phyloP scores from a whole-genome alignment of 35 echinoderm and acorn worm genomes.

The Patiria miniata region DNA sequence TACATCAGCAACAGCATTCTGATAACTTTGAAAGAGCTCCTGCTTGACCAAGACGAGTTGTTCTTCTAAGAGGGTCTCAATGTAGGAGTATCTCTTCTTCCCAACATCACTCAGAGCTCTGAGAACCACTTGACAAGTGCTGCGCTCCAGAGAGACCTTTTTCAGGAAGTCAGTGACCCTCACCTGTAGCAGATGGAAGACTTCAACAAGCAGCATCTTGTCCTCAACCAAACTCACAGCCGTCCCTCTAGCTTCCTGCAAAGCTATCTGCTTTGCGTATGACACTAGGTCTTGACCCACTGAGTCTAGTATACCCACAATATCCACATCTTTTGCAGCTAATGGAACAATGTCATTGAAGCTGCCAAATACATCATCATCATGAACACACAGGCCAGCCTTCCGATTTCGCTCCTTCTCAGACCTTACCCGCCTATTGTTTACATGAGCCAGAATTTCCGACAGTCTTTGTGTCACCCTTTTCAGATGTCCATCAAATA shows the following conservation, averaged over 20 bases:
- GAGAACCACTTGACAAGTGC: conserved; percentile 52
- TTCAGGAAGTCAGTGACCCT: conserved; percentile 47
- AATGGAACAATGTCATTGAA: neutral
- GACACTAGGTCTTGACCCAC: conserved; percentile 49
- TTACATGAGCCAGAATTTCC: neutral
- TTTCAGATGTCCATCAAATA: conserved; percentile 13
- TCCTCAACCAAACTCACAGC: conserved; percentile 61
- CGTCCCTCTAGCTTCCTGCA: conserved; percentile 67
- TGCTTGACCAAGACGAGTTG: conserved; percentile 43
- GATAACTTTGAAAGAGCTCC: conserved; percentile 63
- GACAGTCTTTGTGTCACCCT: neutral
- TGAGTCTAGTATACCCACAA: conserved; percentile 10
- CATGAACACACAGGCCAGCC: conserved; percentile 16
- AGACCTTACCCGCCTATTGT: neutral
- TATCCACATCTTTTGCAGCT: neutral
- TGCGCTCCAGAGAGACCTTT: conserved; percentile 51
- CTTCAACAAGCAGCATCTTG: conserved; percentile 72
- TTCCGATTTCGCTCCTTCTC: conserved; percentile 13
- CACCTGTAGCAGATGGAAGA: conserved; percentile 50
- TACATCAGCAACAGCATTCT: conserved; percentile 31
- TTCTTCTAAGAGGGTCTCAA: conserved; percentile 50
- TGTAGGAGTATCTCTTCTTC: conserved; percentile 42
- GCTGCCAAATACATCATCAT: neutral
- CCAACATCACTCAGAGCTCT: conserved; percentile 38
- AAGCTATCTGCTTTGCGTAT: conserved; percentile 60